Evolutionary conservation across 2,113 vertebrate species (phyloP), one percentile per base, ranked within the genome.

Genomic region (Paramormyrops kingsleyae): DNA sequence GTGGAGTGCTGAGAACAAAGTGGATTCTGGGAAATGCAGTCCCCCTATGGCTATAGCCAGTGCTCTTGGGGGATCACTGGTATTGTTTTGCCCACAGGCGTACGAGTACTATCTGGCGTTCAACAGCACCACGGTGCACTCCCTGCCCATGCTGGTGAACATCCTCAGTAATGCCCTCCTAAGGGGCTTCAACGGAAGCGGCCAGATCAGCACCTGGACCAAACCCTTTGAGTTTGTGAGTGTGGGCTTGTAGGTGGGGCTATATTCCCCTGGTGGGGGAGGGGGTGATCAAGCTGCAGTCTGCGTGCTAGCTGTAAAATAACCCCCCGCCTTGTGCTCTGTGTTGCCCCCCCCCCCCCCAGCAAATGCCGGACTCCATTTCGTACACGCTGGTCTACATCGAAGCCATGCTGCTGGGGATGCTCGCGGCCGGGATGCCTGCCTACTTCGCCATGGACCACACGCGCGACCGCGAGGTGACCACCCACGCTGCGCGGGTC

Each of bases 371-470:
- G 0, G 95, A 95, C 3, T 91, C 93, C 0, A 94, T 92, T 0
- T 95, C 95, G 10, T 95, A 95, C 24, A 94, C 94, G 0, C 90
- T 96, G 93, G 94, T 96, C n/a, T 96, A 95, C 93, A 96, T 96
- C 1, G 96, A 96, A 92, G 96, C 97, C 0, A 96, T 98, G 91
- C 94, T 99, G 0, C 96, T 99, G 91, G 98, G 98, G 19, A 97
- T 99, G 94, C 95, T 99, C 90, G 96, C 97, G 5, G 97, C 97
- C 2, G 97, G 97, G 0, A 98, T 98, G 97, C 97, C 98, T 0
- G 98, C 98, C 0, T 99, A 98, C 90, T 99, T 99, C 10, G 98
- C 98, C 17, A 99, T 99, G 99, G 98, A 99, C 90, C 98, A 99
- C 83, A 97, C 97, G 0, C 96, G 98, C 47, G 98, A 99, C 94